Evolutionary conservation across 2,113 vertebrate genomes (phyloP).

Genomic region (Ictalurus furcatus): DNA sequence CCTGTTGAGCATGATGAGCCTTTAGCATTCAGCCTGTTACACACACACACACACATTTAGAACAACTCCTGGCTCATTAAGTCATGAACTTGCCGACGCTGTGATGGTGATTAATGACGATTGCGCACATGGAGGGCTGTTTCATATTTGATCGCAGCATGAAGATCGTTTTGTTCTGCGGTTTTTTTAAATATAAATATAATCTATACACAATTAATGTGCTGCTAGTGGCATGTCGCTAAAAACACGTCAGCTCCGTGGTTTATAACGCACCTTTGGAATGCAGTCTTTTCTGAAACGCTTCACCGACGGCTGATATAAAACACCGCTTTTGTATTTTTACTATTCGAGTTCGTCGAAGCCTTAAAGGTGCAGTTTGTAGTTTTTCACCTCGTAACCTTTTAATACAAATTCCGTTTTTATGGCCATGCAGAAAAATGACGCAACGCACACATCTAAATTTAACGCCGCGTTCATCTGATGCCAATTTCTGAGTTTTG

Average conservation of each 20-base stretch:
- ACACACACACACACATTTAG: not conserved
- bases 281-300: conserved; percentile 8
- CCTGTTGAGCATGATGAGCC: not conserved
- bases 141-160: conserved; percentile 8
- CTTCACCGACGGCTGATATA: not conserved
- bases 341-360: not conserved
- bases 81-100: not conserved
- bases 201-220: conserved; percentile 3
- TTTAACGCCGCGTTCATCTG: not conserved
- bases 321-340: not conserved
- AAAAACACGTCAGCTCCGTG: not conserved
- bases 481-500: not conserved
- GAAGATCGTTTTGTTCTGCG: not conserved
- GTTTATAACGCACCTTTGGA: not conserved
- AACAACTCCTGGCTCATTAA: not conserved
- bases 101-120: not conserved
- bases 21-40: not conserved
- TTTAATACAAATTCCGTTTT: not conserved
- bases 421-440: no score
- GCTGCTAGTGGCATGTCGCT: conserved; percentile 22
- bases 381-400: conserved; percentile 3
- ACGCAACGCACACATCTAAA: not conserved
- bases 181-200: not conserved
- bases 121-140: not conserved
- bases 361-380: conserved; percentile 34